Base-by-base conservation (phyloP, 2,797 vertebrate genomes). In the Craterocephalus amniculus region DNA sequence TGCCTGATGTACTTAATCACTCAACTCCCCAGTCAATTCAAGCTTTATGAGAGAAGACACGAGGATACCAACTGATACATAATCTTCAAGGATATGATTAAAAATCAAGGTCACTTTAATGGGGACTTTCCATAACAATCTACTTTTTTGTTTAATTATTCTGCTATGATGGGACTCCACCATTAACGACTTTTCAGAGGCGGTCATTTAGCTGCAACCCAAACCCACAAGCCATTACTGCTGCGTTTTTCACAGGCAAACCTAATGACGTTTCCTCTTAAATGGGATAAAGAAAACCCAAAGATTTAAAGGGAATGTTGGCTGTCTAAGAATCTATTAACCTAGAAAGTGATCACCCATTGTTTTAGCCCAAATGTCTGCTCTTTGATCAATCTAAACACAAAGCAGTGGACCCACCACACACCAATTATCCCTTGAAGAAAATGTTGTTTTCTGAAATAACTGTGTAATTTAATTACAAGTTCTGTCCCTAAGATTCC, bases 181-280 rank as follows among this genome's bases (percentile, higher is more conserved):
- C 72, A 85, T 85, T 67, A 76, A 71, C 70, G 58, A 74, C 43
- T 24, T 73, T 78, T 72, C 16, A 20, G 68, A 74, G 75, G 49
- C 67, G 61, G 55, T 57, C 72, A 54, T 78, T 85, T 80, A 86
- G 80, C 80, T 81, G 67, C 72, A 79, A 61, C 67, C 52, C 73
- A 65, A 83, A 80, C 83, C 79, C 74, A 77, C 63, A 34, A 72
- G 58, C 61, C 58, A 69, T 87, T 78, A 78, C 22, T 58, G 67
- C 77, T 45, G 66, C 34, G 12, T 69, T 64, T 74, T 65, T 81
- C 57, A 59, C 63, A 69, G 43, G 69, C 55, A 67, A 63, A 70
- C 45, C 63, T 69, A 80, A 80, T 78, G 76, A 86, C 67, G 56
- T 34, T 57, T 56, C 63, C 58, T 40, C 70, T 24, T 49, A 71